Evolutionary conservation across 2,797 vertebrate species (phyloP).

Genomic region (Pangasius macronema): DNA sequence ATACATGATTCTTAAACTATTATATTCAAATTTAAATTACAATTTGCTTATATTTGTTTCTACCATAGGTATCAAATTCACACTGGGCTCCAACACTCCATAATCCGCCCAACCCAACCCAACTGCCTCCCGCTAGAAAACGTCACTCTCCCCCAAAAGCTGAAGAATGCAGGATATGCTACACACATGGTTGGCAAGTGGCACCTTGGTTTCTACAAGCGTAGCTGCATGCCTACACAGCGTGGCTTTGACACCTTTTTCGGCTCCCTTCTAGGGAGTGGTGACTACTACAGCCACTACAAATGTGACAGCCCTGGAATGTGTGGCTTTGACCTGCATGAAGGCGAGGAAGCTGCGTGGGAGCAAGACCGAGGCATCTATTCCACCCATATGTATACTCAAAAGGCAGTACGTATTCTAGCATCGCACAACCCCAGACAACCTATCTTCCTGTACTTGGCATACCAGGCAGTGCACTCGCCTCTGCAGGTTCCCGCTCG

Average conservation of each 20-base stretch:
- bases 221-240: conserved; percentile 91
- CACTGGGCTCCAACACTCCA: conserved; percentile 96
- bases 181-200: conserved; percentile 99
- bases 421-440: conserved; percentile 82
- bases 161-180: conserved; percentile 89
- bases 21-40: background rate
- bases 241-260: conserved; percentile 96
- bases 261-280: conserved; percentile 91
- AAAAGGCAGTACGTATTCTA: conserved; percentile 86
- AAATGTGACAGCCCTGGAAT: conserved; percentile 92
- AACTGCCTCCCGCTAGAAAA: conserved; percentile 95
- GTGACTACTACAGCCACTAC: conserved; percentile 95
- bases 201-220: conserved; percentile 96
- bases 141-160: conserved; percentile 91
- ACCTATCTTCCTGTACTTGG: conserved; percentile 91
- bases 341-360: conserved; percentile 93
- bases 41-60: conserved; percentile 38
- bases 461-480: conserved; percentile 94
- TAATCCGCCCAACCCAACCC: conserved; percentile 92
- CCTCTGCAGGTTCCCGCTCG: conserved; percentile 89
- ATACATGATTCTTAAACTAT: background rate
- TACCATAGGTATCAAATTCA: conserved; percentile 94
- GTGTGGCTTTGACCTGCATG: conserved; percentile 94
- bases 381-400: conserved; percentile 93
- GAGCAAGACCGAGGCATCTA: conserved; percentile 89